Evolutionary conservation across 2,888 invertebrate genomes (phyloP).

Genomic region (Teleogryllus oceanicus): DNA sequence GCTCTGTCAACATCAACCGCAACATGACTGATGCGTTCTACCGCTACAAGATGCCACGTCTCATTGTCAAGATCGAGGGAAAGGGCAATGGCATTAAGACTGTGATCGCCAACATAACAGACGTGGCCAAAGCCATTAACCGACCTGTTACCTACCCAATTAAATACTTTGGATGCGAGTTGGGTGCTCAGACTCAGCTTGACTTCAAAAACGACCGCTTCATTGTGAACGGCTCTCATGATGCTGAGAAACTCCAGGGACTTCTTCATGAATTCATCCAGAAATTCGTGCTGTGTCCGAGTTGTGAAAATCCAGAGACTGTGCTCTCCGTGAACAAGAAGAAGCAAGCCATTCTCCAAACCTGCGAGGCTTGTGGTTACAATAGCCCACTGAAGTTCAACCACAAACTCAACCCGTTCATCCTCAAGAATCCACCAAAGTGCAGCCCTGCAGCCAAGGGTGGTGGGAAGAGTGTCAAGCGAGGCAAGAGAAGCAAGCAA

Average conservation of each 20-base stretch:
- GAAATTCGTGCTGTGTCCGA: slow-evolving; percentile 86
- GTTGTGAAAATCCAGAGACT: slow-evolving; percentile 99
- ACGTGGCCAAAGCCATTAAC: slow-evolving; percentile 95
- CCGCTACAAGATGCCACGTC: slow-evolving; percentile 99
- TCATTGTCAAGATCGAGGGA: slow-evolving; percentile 97
- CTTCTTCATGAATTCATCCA: slow-evolving; percentile 92
- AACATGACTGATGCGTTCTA: slow-evolving; percentile 98
- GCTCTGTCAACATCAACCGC: slow-evolving; percentile 93
- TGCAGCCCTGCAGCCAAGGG: slow-evolving; percentile 72
- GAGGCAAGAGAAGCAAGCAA: slow-evolving; percentile 73
- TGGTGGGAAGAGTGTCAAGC: slow-evolving; percentile 50
- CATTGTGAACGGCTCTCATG: slow-evolving; percentile 99
- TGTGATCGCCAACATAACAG: slow-evolving; percentile 98
- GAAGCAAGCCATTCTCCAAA: slow-evolving; percentile 86
- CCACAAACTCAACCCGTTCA: slow-evolving; percentile 97
- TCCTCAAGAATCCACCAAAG: slow-evolving; percentile 93
- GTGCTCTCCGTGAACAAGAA: slow-evolving; percentile 84
- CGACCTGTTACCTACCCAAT: slow-evolving; percentile 97
- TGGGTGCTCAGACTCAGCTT: slow-evolving; percentile 98
- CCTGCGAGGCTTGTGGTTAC: slow-evolving; percentile 98
- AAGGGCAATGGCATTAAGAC: slow-evolving; percentile 99
- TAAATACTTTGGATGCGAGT: slow-evolving; percentile 98
- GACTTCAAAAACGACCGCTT: slow-evolving; percentile 98
- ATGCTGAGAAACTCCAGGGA: slow-evolving; percentile 93
- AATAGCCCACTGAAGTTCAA: slow-evolving; percentile 86